Percentiles rank a stretch among this genome's conserved stretches.
Conservation (phyloP, 2,888 invertebrate genomes). For the Eupsilia transversa region DNA sequence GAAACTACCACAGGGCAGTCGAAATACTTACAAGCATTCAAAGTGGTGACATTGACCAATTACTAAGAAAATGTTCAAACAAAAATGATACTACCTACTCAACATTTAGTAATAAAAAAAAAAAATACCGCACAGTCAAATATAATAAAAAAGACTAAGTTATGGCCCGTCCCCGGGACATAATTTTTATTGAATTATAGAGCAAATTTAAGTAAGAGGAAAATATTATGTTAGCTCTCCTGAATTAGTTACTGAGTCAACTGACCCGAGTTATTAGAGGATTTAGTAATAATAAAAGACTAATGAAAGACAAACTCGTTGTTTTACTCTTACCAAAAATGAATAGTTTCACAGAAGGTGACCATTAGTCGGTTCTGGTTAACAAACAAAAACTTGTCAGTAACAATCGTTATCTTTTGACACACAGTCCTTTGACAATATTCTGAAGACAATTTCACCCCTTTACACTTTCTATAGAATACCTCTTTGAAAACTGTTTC, state of each 20-base stretch:
- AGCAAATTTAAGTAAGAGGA: slow-evolving; percentile 44
- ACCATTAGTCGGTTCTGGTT: not conserved
- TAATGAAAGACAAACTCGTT: slow-evolving; percentile 9
- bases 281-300: slow-evolving; percentile 32
- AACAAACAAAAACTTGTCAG: not conserved
- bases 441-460: not conserved
- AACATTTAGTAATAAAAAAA: slow-evolving; percentile 26
- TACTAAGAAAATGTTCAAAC: not conserved
- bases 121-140: slow-evolving; percentile 16
- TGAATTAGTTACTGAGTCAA: slow-evolving; percentile 50
- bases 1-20: not conserved
- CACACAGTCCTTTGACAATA: not conserved
- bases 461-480: not conserved
- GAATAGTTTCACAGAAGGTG: not conserved
- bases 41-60: not conserved
- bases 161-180: slow-evolving; percentile 32
- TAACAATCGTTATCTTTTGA: not conserved
- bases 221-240: slow-evolving; percentile 48
- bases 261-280: slow-evolving; percentile 25
- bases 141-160: slow-evolving; percentile 45
- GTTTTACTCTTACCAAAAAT: not conserved
- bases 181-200: slow-evolving; percentile 58
- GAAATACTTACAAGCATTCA: not conserved
- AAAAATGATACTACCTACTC: slow-evolving; percentile 17
- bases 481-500: not conserved